Evolutionary conservation across 2,113 vertebrate genomes (phyloP), one percentile per base, ranked within the genome.

Genomic region (Ageneiosus marmoratus): DNA sequence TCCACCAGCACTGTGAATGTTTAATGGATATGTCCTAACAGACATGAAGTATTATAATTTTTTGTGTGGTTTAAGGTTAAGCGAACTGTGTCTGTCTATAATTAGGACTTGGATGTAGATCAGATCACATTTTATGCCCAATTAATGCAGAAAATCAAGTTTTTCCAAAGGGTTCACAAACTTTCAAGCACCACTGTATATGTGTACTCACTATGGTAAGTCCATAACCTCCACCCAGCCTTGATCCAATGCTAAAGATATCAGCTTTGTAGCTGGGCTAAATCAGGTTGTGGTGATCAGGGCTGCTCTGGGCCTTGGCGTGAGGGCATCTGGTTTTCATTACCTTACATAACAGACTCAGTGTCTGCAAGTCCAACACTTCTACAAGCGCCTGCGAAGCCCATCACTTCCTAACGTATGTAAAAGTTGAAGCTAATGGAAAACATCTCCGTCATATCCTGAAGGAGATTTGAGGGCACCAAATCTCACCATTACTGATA

Each of bases 241-340:
- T 74, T 74, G 79, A 84, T 58, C 62, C 65, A 48, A 27, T 37
- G 27, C 56, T 29, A 48, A 37, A 82, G 74, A 79, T 79, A 12
- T 22, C 11, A 79, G 44, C 60, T 32, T 77, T 85, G 60, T 82
- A 56, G 63, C 29, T 63, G 50, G 60, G 80, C 53, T 80, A 80
- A 65, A 83, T 76, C 74, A 67, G 72, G 75, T 53, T 85, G 77
- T 81, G 84, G 51, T 76, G 67, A 74, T 86, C 89, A 75, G 79
- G 86, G 83, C 84, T 80, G 77, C 73, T 74, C 22, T 76, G 80
- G 83, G 80, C 79, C 48, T 82, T 67, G 50, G 80, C 77, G 80
- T 84, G 80, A 88, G 91, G 87, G 89, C 89, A 84, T 90, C 83
- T 86, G 85, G 55, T 85, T 87, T 87, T 84, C 75, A 89, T 89